Evolutionary conservation across 2,113 vertebrate species (phyloP), one percentile per base, ranked within the genome.

Genomic region (Corythoichthys haematopterus): DNA sequence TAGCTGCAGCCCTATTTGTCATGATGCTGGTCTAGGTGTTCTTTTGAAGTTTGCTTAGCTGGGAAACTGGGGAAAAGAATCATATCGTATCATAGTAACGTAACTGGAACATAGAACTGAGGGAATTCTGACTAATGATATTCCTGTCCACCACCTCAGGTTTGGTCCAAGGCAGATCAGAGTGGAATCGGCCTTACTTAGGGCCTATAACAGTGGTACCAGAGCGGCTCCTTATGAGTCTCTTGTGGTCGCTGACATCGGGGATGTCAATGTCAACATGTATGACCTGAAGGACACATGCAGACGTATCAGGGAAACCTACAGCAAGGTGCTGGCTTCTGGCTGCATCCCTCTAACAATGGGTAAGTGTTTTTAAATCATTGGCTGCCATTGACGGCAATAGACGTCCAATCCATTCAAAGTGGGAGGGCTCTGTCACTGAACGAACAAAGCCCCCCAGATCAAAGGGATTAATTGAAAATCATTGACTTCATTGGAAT

Each of bases 81-180:
- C 12, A 47, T 47, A 47, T 43, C 6, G 20, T 28, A 28, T 28
- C 20, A 28, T 28, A 7, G 45, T 2, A 46, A 46, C 4, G 9
- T 46, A 46, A 46, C 4, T 2, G 12, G 14, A 37, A 4, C n/a
- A 3, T 4, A 50, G 14, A 69, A 20, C 56, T 64, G 1, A 15
- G 61, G 6, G 2, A 46, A 46, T 7, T 3, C 11, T 2, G 8
- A 46, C 45, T n/a, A 3, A 1, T 12, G 28, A 64, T 1, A 28
- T 3, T 64, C 13, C 14, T 8, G 58, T 20, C 45, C 38, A 33
- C 45, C 14, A 3, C 50, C 45, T 6, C 84, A 98, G 96, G 85
- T 99, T 97, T 0, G 95, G 95, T 4, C 96, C 95, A 0, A 83
- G 93, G 0, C 93, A 97, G 33, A 96, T 98, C 82, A 82, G 95